Evolutionary conservation across 2,888 invertebrate species (phyloP).

Genomic region (Pyrgus malvae): DNA sequence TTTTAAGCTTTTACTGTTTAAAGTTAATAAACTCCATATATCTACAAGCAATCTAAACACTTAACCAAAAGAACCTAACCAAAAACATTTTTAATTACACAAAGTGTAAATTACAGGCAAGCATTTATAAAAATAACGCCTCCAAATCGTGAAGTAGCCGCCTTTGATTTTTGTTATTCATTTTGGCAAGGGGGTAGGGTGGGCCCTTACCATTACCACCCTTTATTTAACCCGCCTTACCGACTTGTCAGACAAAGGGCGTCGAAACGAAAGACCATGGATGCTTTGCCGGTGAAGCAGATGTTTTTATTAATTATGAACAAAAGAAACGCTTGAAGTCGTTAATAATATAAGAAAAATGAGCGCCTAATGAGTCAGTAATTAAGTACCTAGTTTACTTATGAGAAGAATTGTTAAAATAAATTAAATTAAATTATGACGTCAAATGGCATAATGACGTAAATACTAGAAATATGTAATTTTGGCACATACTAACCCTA

Average conservation of each 20-base stretch:
- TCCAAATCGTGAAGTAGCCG: slow-evolving; percentile 29
- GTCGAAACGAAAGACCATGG: slow-evolving; percentile 8
- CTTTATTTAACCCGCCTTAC: slow-evolving; percentile 12
- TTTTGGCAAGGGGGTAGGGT: slow-evolving; percentile 45
- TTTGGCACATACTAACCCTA: too few species aligned
- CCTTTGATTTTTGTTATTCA: slow-evolving; percentile 63
- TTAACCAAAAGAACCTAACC: neutral
- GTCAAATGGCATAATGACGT: too few species aligned
- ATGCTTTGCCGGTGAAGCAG: neutral
- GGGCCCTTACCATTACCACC: slow-evolving; percentile 31
- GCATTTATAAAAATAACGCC: slow-evolving; percentile 23
- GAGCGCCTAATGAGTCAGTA: too few species aligned
- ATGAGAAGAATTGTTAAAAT: too few species aligned
- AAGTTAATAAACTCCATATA: too few species aligned
- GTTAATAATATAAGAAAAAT: too few species aligned
- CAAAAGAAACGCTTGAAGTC: neutral
- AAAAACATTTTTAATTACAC: slow-evolving; percentile 16
- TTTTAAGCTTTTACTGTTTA: too few species aligned
- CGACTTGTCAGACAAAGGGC: slow-evolving; percentile 22
- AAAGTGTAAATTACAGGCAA: slow-evolving; percentile 18
- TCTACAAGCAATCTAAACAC: neutral
- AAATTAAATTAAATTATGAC: too few species aligned
- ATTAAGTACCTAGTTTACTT: too few species aligned
- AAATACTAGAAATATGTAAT: too few species aligned
- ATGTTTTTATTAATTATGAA: neutral